Evolutionary conservation across 2,113 vertebrate genomes (phyloP), one percentile per base, ranked within the genome.

Genomic region (Microtus ochrogaster): DNA sequence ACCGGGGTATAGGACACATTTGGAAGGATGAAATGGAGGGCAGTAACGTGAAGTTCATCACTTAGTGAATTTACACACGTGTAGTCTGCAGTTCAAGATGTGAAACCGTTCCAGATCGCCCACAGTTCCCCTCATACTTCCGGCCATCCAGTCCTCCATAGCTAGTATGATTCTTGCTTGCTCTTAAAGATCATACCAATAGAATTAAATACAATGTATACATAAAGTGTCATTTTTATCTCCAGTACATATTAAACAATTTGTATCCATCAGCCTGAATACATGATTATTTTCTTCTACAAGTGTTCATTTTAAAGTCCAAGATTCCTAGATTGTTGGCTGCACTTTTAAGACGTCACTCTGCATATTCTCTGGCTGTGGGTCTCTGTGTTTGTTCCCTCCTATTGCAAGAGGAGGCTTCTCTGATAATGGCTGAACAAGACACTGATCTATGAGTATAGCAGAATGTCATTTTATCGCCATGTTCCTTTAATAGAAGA

Each of bases 181-280:
- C 41, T 94, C 26, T 88, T 84, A 90, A 84, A 74, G 30, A 88
- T 74, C 72, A 82, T 39, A 39, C 82, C 91, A 58, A 74, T 24
- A 28, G 36, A 87, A 81, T 81, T 70, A 74, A 22, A 68, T 9
- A 74, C 44, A 77, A 21, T 81, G 16, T n/a, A 21, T 7, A 92
- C 7, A 72, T 39, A 87, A 73, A 41, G 28, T 61, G 6, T 17
- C 24, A 3, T 81, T 91, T 91, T 88, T 88, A 41, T 63, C 49
- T 82, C 82, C 72, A 85, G 24, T 30, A 33, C 17, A 49, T 33
- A 63, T 55, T 70, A 70, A 89, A 52, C 24, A 84, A 39, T 30
- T 74, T 84, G 9, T 88, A 91, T 44, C 24, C 19, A 89, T 85
- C 26, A n/a, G 11, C 21, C 22, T 24, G 41, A 41, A 79, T 47